These are phyloP conservation scores for Rhabdornis inornatus DNA, from an alignment of 2,113 vertebrate species.

Conservation along the genomic window DNA sequence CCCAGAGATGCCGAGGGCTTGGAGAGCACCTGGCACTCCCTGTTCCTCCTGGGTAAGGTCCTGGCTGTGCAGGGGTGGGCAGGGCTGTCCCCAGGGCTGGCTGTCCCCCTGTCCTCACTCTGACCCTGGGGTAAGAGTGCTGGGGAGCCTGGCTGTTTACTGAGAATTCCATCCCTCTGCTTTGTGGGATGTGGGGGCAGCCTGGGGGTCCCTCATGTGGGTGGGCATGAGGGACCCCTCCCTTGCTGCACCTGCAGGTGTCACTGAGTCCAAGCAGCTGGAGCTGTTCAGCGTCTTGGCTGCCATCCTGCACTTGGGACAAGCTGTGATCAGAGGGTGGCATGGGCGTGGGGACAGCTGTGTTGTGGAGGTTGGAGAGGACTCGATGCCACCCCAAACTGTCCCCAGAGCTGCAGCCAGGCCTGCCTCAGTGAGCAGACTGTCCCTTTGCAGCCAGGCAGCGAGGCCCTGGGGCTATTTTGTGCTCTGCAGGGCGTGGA, in stretches of 20 bases:
- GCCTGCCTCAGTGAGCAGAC: neutral
- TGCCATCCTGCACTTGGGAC: slow-evolving; percentile 77
- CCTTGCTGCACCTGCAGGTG: slow-evolving; percentile 53
- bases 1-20: slow-evolving; percentile 64
- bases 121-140: neutral
- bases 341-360: slow-evolving; percentile 69
- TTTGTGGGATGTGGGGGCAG: neutral
- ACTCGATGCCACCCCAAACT: neutral
- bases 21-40: slow-evolving; percentile 70
- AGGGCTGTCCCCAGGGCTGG: neutral
- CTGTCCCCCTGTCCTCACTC: neutral
- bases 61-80: neutral
- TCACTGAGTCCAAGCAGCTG: slow-evolving; percentile 76
- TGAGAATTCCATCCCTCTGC: neutral
- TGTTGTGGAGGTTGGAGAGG: slow-evolving; percentile 62
- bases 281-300: slow-evolving; percentile 77
- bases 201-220: neutral
- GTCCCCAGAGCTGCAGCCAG: neutral
- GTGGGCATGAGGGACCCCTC: neutral
- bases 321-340: slow-evolving; percentile 59
- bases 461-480: slow-evolving; percentile 69
- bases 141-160: neutral
- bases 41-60: slow-evolving; percentile 70
- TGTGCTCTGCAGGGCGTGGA: slow-evolving; percentile 75
- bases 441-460: slow-evolving; percentile 50